phyloP scores from a whole-genome alignment of 2,797 vertebrate species.

The Meriones psammophilus region DNA sequence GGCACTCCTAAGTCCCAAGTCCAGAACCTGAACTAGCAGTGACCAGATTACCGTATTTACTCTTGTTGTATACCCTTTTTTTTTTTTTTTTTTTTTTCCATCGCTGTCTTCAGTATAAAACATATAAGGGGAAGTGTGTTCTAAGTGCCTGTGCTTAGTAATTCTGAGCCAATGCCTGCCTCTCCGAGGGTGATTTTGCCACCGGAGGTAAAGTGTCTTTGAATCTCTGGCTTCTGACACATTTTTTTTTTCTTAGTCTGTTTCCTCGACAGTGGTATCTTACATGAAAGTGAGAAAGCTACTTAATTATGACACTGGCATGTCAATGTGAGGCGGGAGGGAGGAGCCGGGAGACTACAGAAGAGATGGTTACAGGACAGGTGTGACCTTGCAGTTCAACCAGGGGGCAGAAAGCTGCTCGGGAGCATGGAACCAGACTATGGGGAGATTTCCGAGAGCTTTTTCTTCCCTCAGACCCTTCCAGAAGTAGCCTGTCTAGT shows the following conservation, averaged over 20 bases:
- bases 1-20: slow-evolving; percentile 84
- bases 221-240: not conserved
- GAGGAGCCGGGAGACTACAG: too few species aligned
- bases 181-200: not conserved
- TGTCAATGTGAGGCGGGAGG: not conserved
- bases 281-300: not conserved
- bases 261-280: not conserved
- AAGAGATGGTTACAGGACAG: not conserved
- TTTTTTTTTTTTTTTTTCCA: not conserved
- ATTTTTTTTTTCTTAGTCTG: not conserved
- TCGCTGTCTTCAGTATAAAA: not conserved
- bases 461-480: not conserved
- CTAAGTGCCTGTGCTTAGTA: not conserved
- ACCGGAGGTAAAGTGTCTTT: not conserved
- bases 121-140: not conserved
- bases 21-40: slow-evolving; percentile 64
- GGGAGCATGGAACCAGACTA: not conserved
- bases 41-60: slow-evolving; percentile 78
- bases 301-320: too few species aligned
- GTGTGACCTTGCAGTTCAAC: not conserved
- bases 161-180: not conserved
- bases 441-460: not conserved
- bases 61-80: not conserved
- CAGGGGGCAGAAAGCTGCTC: not conserved
- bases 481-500: not conserved